Evolutionary conservation across 2,888 invertebrate species (phyloP), one percentile per base, ranked within the genome.

Genomic region (Amphipoea lucens): DNA sequence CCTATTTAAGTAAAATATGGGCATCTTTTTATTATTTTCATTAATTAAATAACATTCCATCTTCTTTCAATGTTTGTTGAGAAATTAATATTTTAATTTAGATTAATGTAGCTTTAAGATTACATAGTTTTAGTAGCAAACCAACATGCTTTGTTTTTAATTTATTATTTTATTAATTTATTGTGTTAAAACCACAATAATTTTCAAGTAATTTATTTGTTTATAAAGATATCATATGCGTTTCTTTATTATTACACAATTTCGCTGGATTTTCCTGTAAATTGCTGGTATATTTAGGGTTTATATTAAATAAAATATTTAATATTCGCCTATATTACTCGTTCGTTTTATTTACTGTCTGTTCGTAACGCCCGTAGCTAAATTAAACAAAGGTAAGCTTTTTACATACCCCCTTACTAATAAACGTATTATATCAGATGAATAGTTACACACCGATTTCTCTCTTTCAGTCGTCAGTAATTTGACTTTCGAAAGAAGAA

Each of bases 281-380:
- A 94, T 94, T 91, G 87, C 94, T 94, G 94, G 81, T 94, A 92
- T 91, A 92, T 92, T 94, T 94, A 95, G 93, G 90, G 92, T 95
- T 94, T 95, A 95, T 95, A 95, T 95, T 94, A 94, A 95, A 95
- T 94, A 89, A 95, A 94, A 93, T 94, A 95, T 93, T 95, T 94
- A 96, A 95, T 96, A 96, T 96, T 96, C 96, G 96, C 96, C 96
- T 96, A 94, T 94, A 95, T 86, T 90, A 85, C 81, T 60, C 5
- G 12, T 74, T 80, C 85, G 91, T 94, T 95, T 95, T 87, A 93
- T 92, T 94, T 87, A 63, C 67, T 17, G 0, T 0, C 20, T 62
- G 4, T 40, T 62, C n/a, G 0, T 70, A 40, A 70, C 9, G 40
- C 17, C 9, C 17, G 14, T 45, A 68, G 3, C 5, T 17, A 45